A percentile compares a stretch with the other conserved stretches of the same genome.
These are phyloP conservation scores for Cirrhinus mrigala DNA, from an alignment of 2,797 vertebrate species.

Conservation along the genomic window DNA sequence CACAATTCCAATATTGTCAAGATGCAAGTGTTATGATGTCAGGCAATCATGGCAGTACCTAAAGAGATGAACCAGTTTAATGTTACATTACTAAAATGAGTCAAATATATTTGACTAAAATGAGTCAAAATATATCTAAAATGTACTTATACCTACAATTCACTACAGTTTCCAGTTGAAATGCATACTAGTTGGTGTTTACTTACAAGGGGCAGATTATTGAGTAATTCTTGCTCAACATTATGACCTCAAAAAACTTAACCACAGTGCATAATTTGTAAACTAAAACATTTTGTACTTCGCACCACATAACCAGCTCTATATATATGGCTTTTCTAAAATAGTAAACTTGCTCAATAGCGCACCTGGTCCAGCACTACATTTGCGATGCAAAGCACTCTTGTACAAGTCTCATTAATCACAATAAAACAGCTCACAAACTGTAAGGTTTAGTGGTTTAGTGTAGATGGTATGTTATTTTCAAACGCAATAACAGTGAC, in stretches of 20 bases:
- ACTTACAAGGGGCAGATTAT: background rate
- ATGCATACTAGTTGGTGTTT: background rate
- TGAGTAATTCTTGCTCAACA: background rate
- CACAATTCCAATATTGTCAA: background rate
- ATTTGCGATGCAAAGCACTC: background rate
- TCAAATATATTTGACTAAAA: too few species aligned
- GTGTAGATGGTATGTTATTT: background rate
- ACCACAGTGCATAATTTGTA: background rate
- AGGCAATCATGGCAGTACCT: background rate
- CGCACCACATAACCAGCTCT: background rate
- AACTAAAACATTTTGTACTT: background rate
- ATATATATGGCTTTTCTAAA: background rate
- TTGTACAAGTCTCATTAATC: background rate
- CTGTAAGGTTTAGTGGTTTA: background rate
- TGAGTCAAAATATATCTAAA: background rate
- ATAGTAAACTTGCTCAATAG: background rate
- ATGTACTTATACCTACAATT: background rate
- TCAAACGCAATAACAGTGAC: background rate
- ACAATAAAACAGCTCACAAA: background rate
- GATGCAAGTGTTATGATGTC: background rate
- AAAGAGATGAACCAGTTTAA: background rate
- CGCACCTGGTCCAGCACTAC: background rate
- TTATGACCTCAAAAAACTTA: background rate
- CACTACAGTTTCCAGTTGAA: background rate
- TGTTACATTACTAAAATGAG: background rate